These are phyloP conservation scores for Tragopan temminckii DNA, from an alignment of 2,797 vertebrate species.

Conservation along the genomic window DNA sequence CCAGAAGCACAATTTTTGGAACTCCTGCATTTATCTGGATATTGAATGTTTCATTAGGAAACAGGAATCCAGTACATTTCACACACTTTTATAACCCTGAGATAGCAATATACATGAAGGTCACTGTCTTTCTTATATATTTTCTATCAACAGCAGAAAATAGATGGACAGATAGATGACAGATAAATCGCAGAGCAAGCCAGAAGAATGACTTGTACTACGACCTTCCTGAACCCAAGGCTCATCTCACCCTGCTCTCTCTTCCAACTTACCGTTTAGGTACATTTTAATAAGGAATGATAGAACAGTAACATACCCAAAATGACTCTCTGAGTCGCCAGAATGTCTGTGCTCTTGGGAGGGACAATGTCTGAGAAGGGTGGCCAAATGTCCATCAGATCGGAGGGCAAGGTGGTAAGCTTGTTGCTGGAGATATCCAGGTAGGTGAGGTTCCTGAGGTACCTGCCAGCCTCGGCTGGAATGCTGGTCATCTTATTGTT, in stretches of 20 bases:
- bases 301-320: constrained; percentile 85
- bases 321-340: constrained; percentile 85
- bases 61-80: not conserved
- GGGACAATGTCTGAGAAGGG: constrained; percentile 80
- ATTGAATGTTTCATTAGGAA: not conserved
- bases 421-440: constrained; percentile 97
- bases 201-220: not conserved
- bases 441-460: constrained; percentile 90
- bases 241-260: not conserved
- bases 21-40: not conserved
- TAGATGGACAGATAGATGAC: not conserved
- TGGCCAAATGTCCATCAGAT: constrained; percentile 94
- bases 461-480: constrained; percentile 84
- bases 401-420: constrained; percentile 89
- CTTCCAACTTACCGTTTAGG: not conserved
- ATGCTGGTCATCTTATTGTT: constrained; percentile 90
- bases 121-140: not conserved
- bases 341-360: constrained; percentile 63
- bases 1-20: not conserved
- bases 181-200: not conserved
- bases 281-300: not conserved
- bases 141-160: not conserved
- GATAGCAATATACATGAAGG: not conserved
- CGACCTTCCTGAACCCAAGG: not conserved
- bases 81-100: not conserved